Base-by-base conservation (phyloP, 2,888 invertebrate genomes). In the Chrysina gloriosa region DNA sequence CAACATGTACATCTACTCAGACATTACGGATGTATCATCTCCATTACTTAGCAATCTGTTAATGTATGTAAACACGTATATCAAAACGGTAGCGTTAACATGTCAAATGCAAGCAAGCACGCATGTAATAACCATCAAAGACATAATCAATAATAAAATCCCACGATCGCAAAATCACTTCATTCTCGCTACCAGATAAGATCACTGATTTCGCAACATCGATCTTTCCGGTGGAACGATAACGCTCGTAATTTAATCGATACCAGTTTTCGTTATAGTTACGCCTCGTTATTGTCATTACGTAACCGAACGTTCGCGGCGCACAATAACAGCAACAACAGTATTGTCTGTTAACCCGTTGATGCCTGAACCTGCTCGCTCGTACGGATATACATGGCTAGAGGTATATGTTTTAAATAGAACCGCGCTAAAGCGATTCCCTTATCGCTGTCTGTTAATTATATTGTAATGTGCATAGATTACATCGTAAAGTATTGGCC, bases 261-360 rank as follows among this genome's bases (percentile, higher is more conserved):
- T 42, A 25, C 25, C 39, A 23, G 58, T 39, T 36, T 39, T 58
- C 39, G 39, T 58, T 58, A 58, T 58, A 58, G 27, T 58, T 39
- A 25, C 58, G 42, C 58, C 42, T 58, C 27, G 42, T 58, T 58
- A 58, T 58, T 25, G 58, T 39, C 39, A 39, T 58, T 58, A 58
- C 14, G 39, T 39, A 58, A 58, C 39, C 25, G 27, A 27, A 25
- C n/a, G 23, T 7, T 58, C 25, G 27, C 16, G 16, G 45, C 3
- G 7, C 21, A 21, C 21, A 45, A 29, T 52, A 52, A 52, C 7
- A 31, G 9, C 52, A 16, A 52, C 34, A 50, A 29, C 29, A 52
- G 19, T 31, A 19, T 52, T 31, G 31, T 31, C 19, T 31, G 31
- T 29, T 19, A 29, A 16, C 29, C 31, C 19, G 25, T 31, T 31